Percentiles rank a stretch among this genome's conserved stretches.
Conservation (phyloP, 23 tunicate species). For the Styela clava region DNA sequence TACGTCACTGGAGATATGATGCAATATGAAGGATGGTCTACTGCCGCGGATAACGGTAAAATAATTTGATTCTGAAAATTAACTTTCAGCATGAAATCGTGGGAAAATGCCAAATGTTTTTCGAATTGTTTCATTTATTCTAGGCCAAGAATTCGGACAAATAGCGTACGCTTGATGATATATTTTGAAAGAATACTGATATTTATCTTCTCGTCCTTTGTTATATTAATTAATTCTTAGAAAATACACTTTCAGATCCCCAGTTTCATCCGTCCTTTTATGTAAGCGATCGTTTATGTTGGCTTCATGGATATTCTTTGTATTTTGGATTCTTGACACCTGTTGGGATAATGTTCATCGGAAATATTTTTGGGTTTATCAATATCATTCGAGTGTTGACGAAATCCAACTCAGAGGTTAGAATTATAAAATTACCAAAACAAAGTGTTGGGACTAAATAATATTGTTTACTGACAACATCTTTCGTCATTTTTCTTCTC, state of each 20-base stretch:
- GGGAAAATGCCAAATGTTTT: no score
- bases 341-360: background rate
- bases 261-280: background rate
- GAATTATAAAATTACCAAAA: no score
- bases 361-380: background rate
- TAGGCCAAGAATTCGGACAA: no score
- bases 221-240: no score
- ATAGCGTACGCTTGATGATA: no score
- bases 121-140: no score
- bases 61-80: background rate
- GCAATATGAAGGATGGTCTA: background rate
- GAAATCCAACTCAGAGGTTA: background rate
- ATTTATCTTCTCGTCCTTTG: no score
- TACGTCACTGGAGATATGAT: background rate
- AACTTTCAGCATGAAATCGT: no score
- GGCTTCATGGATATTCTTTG: constrained; percentile 3
- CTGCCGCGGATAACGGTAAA: background rate
- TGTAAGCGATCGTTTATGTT: background rate
- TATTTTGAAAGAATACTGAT: no score
- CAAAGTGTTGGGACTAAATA: no score
- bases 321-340: background rate
- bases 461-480: no score
- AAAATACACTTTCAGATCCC: background rate
- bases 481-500: no score
- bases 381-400: background rate